Evolutionary conservation across 2,797 vertebrate genomes (phyloP), one percentile per base, ranked within the genome.

Genomic region (Numenius phaeopus): DNA sequence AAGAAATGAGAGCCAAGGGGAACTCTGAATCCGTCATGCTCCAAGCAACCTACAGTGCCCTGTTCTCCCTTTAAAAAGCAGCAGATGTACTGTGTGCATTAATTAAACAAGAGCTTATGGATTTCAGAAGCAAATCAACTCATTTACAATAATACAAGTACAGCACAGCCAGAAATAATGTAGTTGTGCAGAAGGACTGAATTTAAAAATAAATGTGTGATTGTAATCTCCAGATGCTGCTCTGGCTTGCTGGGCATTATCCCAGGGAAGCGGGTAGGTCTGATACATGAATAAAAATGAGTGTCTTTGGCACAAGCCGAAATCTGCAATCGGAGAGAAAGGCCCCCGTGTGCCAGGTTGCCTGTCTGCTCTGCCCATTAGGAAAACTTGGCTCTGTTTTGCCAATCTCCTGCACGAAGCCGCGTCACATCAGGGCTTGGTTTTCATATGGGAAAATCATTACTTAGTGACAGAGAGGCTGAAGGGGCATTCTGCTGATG

Each of bases 101-200:
- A 95, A 97, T 97, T 97, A 96, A 96, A 95, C 94, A 93, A 88
- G 85, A 97, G 95, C 95, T 94, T 96, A 96, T 94, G 92, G 95
- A 95, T 94, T 96, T 97, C 94, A 96, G 94, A 92, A 94, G 89
- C 84, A 97, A 96, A 94, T 95, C 94, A 91, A 96, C 95, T 95
- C 85, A 73, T 97, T 97, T 97, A 97, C 96, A 97, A 94, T 86
- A 96, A 97, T 87, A 79, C 89, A 90, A 96, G 92, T 88, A 90
- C 65, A 57, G 92, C 92, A 90, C 87, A 94, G 94, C 84, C 91
- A 96, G 94, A 96, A 97, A 96, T 97, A 97, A 94, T 93, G 87
- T 91, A 97, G 94, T 66, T 94, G 92, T 92, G 84, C 94, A 96
- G 97, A 97, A 97, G 92, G 94, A 88, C 81, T 71, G 96, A 96